phyloP scores from a whole-genome alignment of 2,797 vertebrate species.

The Ambastaia sidthimunki region DNA sequence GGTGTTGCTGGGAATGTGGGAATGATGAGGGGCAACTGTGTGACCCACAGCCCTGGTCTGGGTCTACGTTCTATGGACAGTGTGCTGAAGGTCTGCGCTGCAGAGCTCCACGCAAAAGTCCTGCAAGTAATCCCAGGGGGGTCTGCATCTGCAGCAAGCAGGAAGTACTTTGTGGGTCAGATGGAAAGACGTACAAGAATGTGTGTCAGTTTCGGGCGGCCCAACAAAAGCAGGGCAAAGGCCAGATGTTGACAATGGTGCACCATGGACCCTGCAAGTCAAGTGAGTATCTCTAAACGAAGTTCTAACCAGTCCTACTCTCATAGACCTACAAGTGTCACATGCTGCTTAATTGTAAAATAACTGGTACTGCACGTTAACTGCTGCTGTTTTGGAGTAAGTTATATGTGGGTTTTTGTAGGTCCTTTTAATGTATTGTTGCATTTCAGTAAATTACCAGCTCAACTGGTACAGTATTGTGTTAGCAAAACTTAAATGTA shows the following conservation, averaged over 20 bases:
- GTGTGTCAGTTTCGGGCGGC: slow-evolving; percentile 62
- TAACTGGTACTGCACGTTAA: no score
- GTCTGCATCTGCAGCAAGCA: slow-evolving; percentile 63
- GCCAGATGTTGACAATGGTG: slow-evolving; percentile 43
- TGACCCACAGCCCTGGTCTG: slow-evolving; percentile 53
- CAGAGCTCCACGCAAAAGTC: slow-evolving; percentile 44
- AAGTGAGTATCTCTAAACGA: slow-evolving; percentile 58
- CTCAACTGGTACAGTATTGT: no score
- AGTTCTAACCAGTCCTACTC: no score
- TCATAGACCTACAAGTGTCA: no score
- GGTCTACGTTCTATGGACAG: slow-evolving; percentile 57
- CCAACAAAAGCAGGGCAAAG: slow-evolving; percentile 44
- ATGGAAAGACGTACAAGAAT: slow-evolving; percentile 67
- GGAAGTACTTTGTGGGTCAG: slow-evolving; percentile 63
- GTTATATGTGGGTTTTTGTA: no score
- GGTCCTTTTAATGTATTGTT: no score
- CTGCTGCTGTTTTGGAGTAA: no score
- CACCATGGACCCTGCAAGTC: slow-evolving; percentile 65
- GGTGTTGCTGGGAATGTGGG: slow-evolving; percentile 70
- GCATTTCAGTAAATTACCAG: no score
- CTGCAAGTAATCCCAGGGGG: slow-evolving; percentile 47
- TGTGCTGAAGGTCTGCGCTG: slow-evolving; percentile 65
- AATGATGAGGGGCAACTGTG: slow-evolving; percentile 68
- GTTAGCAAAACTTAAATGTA: no score
- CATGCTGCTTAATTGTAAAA: no score